Percentiles rank a stretch among this genome's conserved stretches.
phyloP scores from a whole-genome alignment of 2,113 vertebrate genomes.

The Galeopterus variegatus region DNA sequence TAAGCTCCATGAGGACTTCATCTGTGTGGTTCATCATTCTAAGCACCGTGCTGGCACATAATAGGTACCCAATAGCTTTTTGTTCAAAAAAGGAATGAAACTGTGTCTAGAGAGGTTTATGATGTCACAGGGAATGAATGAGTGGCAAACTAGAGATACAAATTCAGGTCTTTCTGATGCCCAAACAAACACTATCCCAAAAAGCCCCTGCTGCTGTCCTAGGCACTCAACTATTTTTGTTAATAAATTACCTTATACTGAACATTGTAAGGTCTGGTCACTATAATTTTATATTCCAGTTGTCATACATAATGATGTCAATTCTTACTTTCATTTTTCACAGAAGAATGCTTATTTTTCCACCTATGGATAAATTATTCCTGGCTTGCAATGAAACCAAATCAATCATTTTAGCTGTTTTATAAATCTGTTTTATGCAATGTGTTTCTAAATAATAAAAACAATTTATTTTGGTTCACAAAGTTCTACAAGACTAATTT shows the following conservation, averaged over 20 bases:
- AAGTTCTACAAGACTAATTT: neutral
- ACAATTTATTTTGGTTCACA: slow-evolving; percentile 26
- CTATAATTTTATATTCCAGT: slow-evolving; percentile 55
- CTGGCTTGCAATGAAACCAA: slow-evolving; percentile 58
- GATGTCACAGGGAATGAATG: neutral
- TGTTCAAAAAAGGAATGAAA: slow-evolving; percentile 16
- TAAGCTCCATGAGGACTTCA: neutral
- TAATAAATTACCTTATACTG: slow-evolving; percentile 37
- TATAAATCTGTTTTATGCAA: slow-evolving; percentile 44
- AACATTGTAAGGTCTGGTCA: neutral
- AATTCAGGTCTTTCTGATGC: neutral
- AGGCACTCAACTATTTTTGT: neutral
- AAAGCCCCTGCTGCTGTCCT: neutral
- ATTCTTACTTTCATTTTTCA: neutral
- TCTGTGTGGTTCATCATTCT: slow-evolving; percentile 11
- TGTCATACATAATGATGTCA: neutral
- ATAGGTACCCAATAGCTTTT: neutral
- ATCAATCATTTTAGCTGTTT: slow-evolving; percentile 52
- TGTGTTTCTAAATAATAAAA: slow-evolving; percentile 42
- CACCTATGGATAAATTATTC: slow-evolving; percentile 53
- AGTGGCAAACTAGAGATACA: neutral
- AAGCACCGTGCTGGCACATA: neutral
- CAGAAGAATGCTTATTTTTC: slow-evolving; percentile 50
- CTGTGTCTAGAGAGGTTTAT: neutral
- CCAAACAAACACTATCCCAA: slow-evolving; percentile 19